A percentile compares a stretch with the other conserved stretches of the same genome.
phyloP scores from a whole-genome alignment of 2,113 vertebrate genomes.

The Pipa parva region DNA sequence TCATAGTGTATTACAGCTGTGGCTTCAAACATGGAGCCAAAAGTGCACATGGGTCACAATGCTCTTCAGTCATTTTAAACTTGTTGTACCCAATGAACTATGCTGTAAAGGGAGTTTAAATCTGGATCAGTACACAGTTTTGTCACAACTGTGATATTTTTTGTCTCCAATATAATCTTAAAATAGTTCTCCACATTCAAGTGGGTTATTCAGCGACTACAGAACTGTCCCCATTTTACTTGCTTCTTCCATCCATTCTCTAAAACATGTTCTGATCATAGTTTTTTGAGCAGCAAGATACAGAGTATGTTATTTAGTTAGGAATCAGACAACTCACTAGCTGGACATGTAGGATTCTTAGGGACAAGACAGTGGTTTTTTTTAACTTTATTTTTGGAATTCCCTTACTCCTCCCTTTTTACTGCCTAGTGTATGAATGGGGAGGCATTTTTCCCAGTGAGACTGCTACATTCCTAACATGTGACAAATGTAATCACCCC shows the following conservation, averaged over 20 bases:
- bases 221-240: background rate
- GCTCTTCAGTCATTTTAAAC: background rate
- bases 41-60: slow-evolving; percentile 21
- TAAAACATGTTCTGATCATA: background rate
- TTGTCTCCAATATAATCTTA: background rate
- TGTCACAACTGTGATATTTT: background rate
- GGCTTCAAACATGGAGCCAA: slow-evolving; percentile 15
- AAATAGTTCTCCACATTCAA: background rate
- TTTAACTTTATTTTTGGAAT: slow-evolving; percentile 26
- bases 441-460: slow-evolving; percentile 65
- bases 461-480: slow-evolving; percentile 60
- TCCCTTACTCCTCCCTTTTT: background rate
- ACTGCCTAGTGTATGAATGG: slow-evolving; percentile 5
- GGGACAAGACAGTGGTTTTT: slow-evolving; percentile 19
- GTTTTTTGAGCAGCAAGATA: background rate
- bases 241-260: background rate
- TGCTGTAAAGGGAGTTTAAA: too few relatives aligned
- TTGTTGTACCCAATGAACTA: too few relatives aligned
- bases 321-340: slow-evolving; percentile 5
- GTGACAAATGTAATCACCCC: slow-evolving; percentile 51
- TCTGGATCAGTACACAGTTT: background rate
- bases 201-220: too few relatives aligned
- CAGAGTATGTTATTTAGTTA: background rate
- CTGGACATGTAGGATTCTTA: background rate
- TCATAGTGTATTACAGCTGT: slow-evolving; percentile 18